Conservation (phyloP, 2,113 vertebrate genomes). For the Hippocampus barbouri region DNA sequence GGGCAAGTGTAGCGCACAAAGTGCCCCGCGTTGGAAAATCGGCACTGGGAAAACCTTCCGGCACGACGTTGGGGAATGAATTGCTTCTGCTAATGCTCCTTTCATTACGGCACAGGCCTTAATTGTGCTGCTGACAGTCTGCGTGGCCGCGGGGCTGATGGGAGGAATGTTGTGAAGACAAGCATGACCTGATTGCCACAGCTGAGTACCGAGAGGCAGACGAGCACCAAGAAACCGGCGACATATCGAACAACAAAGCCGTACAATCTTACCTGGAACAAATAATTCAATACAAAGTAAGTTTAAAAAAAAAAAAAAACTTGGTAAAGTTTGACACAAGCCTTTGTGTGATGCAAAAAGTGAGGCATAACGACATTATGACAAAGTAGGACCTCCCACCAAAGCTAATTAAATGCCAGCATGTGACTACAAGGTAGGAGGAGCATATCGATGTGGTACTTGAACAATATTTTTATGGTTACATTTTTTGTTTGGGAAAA, state of each 20-base stretch:
- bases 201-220: constrained; percentile 17
- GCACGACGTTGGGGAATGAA: constrained; percentile 65
- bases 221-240: constrained; percentile 12
- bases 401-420: background rate
- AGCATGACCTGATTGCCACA: constrained; percentile 5
- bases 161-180: constrained; percentile 38
- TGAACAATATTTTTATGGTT: too few species aligned
- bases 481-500: too few species aligned
- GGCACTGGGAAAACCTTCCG: constrained; percentile 52
- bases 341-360: background rate
- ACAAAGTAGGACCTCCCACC: background rate
- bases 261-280: background rate
- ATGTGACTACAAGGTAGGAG: too few species aligned
- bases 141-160: constrained; percentile 57
- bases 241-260: background rate
- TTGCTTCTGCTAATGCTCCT: constrained; percentile 69
- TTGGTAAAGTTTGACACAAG: background rate
- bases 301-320: too few species aligned
- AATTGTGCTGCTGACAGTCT: constrained; percentile 64
- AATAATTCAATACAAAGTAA: background rate
- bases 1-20: constrained; percentile 53
- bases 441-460: too few species aligned
- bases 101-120: constrained; percentile 65
- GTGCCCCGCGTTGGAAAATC: constrained; percentile 48
- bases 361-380: background rate